Evolutionary conservation across 2,888 invertebrate genomes (phyloP), one percentile per base, ranked within the genome.

Genomic region (Axea sp.): DNA sequence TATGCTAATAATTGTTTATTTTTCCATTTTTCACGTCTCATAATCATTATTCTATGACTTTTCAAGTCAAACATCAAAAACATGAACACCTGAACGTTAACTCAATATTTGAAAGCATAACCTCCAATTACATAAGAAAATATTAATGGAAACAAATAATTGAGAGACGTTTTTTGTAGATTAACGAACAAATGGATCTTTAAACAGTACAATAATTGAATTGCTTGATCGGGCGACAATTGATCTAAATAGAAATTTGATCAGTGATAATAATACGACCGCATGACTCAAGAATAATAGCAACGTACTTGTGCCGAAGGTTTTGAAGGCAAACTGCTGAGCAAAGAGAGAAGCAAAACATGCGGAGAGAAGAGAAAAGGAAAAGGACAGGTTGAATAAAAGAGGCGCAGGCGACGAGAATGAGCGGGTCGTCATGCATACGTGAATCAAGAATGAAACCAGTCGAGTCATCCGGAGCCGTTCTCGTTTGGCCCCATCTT

Each of bases 401-500:
- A 26, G 60, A 55, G 57, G 62, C 11, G 43, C 73, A 73, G 59
- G 73, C 73, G 68, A 73, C 73, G 68, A 64, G 73, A 73, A 73
- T 39, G 67, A 60, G 55, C 45, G 67, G 73, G 47, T 60, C 67
- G 73, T 74, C 68, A 74, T 68, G 73, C 79, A 78, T 81, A 77
- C 78, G 81, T 80, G 81, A 83, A 81, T 80, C 80, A 79, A 82
- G 79, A 74, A 68, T 74, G 64, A 68, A 81, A 80, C 78, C 78
- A 83, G 84, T 81, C 86, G 83, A 87, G 87, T 87, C 86, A 86
- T 86, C 83, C 83, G 77, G 80, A 81, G 77, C 68, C 76, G 79
- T 77, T 78, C 76, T 67, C 71, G 67, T 67, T 53, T 57, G 60
- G 67, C 41, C 69, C 57, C 59, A 47, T 73, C 81, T 85, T 87